These are phyloP conservation scores for Nothura maculosa DNA, from an alignment of 2,797 vertebrate species.

Conservation along the genomic window DNA sequence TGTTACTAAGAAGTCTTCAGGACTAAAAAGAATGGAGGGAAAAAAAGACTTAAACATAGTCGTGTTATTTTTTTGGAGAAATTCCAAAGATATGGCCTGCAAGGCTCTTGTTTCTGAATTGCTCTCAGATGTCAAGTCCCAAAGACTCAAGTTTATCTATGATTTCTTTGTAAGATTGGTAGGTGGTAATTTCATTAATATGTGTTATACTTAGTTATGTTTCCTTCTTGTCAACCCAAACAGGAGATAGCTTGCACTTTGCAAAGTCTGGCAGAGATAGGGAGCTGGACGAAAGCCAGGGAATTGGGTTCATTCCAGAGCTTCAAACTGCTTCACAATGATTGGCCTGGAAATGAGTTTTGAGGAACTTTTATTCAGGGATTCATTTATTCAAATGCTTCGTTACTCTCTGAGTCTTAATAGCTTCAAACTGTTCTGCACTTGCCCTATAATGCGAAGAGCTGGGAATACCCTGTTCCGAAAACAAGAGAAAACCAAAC, in stretches of 20 bases:
- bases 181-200: constrained; percentile 13
- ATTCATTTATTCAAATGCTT: constrained; percentile 42
- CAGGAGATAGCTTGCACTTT: constrained; percentile 50
- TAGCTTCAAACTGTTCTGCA: not conserved
- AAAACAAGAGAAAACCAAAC: not conserved
- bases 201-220: constrained; percentile 23
- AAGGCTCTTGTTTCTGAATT: constrained; percentile 9
- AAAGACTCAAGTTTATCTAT: constrained; percentile 31
- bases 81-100: not conserved
- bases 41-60: not conserved
- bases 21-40: not conserved
- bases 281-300: constrained; percentile 41
- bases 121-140: constrained; percentile 33
- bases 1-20: not conserved
- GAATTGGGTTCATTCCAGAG: constrained; percentile 32
- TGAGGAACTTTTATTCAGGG: constrained; percentile 42
- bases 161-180: constrained; percentile 6
- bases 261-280: constrained; percentile 47
- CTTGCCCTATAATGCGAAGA: not conserved
- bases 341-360: constrained; percentile 40
- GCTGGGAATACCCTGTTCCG: not conserved
- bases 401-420: not conserved
- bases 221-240: constrained; percentile 39
- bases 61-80: constrained; percentile 25
- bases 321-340: constrained; percentile 28